phyloP scores from a whole-genome alignment of 2,113 vertebrate genomes.

The Laticauda laticaudata region DNA sequence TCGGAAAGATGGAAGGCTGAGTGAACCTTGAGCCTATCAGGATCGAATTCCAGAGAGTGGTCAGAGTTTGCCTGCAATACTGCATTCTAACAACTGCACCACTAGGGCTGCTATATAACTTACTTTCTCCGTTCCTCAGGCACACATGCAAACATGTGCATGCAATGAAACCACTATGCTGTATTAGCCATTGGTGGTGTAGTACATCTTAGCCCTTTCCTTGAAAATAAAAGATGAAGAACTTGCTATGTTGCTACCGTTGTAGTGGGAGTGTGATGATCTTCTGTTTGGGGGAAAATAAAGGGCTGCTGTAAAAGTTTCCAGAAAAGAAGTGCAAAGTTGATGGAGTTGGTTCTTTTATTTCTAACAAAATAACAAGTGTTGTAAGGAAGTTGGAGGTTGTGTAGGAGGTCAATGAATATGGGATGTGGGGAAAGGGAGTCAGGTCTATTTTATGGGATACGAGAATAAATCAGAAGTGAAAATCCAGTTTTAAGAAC shows the following conservation, averaged over 20 bases:
- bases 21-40: background rate
- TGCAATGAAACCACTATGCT: background rate
- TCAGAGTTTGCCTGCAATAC: background rate
- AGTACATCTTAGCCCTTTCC: background rate
- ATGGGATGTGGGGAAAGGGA: background rate
- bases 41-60: background rate
- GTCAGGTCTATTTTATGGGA: background rate
- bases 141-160: background rate
- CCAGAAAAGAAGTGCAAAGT: background rate
- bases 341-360: background rate
- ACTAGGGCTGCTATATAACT: background rate
- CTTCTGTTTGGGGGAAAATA: background rate
- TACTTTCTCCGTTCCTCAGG: background rate
- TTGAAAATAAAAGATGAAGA: background rate
- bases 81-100: background rate
- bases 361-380: background rate
- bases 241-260: background rate
- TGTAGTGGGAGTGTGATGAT: background rate
- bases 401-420: background rate
- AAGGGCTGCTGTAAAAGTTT: background rate
- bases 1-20: background rate
- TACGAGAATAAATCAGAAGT: background rate
- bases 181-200: background rate
- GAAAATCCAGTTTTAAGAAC: background rate
- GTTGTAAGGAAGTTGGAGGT: background rate